Percentiles rank a stretch among this genome's conserved stretches.
Evolutionary conservation across 1,140 invertebrate species (phyloP).

Genomic region (Physella acuta): DNA sequence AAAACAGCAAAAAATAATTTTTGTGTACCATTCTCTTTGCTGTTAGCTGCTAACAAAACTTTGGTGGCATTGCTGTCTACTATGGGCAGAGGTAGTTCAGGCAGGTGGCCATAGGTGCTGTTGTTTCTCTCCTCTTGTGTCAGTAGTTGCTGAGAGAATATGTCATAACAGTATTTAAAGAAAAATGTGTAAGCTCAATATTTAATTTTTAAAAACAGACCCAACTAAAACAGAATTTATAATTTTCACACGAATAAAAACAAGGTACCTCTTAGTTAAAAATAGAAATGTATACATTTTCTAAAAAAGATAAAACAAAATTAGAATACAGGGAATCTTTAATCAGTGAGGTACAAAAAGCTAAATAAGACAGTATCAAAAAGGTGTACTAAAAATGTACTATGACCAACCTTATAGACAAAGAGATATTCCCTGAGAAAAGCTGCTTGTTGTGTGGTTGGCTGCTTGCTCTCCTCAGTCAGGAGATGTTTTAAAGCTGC

Average conservation of each 20-base stretch:
- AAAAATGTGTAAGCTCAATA: not conserved
- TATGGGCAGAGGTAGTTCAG: slow-evolving; percentile 70
- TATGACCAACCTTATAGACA: slow-evolving; percentile 70
- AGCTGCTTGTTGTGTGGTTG: slow-evolving; percentile 73
- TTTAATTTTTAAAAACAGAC: not conserved
- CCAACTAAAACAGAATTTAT: too few relatives aligned
- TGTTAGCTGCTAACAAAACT: slow-evolving; percentile 63
- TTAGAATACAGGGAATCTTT: too few relatives aligned
- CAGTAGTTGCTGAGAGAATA: slow-evolving; percentile 45
- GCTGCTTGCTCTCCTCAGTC: slow-evolving; percentile 70
- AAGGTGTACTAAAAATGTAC: too few relatives aligned
- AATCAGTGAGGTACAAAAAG: too few relatives aligned
- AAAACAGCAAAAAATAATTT: too few relatives aligned
- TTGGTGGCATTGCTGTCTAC: slow-evolving; percentile 70
- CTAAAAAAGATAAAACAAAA: too few relatives aligned
- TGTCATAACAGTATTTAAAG: not conserved
- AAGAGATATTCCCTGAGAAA: slow-evolving; percentile 88
- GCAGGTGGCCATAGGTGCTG: slow-evolving; percentile 62
- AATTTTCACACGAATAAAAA: too few relatives aligned
- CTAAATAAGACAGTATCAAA: too few relatives aligned
- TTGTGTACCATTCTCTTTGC: not conserved
- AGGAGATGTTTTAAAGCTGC: slow-evolving; percentile 79
- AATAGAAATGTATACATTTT: too few relatives aligned
- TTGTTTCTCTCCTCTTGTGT: slow-evolving; percentile 54
- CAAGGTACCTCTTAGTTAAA: too few relatives aligned